A percentile compares a stretch with the other conserved stretches of the same genome.
Conservation (phyloP, 2,113 vertebrate genomes). For the Corythoichthys intestinalis region DNA sequence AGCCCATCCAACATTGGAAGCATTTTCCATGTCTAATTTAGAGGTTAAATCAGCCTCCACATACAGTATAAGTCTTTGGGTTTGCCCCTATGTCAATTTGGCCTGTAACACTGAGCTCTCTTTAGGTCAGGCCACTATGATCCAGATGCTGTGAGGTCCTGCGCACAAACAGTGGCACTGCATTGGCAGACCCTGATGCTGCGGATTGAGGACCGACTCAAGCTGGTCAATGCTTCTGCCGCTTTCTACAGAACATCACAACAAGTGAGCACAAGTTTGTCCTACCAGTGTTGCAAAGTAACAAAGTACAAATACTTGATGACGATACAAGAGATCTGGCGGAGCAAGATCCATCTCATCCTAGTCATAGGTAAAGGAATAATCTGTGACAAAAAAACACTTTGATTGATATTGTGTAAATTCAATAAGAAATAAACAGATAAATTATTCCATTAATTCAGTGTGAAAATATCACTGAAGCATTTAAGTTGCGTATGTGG, state of each 20-base stretch:
- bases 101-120: background rate
- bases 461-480: background rate
- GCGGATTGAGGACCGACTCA: constrained; percentile 95
- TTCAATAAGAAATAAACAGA: too few relatives aligned
- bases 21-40: background rate
- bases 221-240: constrained; percentile 95
- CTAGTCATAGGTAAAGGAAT: too few relatives aligned
- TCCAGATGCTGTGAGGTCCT: constrained; percentile 88
- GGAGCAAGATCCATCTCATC: too few relatives aligned
- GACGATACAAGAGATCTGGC: background rate
- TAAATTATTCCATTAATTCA: too few relatives aligned
- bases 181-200: constrained; percentile 99
- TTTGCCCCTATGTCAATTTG: background rate
- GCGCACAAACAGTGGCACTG: constrained; percentile 93
- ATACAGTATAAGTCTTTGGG: background rate
- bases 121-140: constrained; percentile 90
- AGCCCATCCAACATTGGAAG: background rate
- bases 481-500: background rate
- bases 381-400: too few relatives aligned
- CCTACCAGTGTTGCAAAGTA: background rate
- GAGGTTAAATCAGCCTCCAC: background rate
- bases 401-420: too few relatives aligned
- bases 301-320: background rate
- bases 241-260: constrained; percentile 98
- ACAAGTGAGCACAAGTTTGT: constrained; percentile 75